Conservation (phyloP, 2,888 invertebrate genomes). For the Dorcus parallelipipedus region DNA sequence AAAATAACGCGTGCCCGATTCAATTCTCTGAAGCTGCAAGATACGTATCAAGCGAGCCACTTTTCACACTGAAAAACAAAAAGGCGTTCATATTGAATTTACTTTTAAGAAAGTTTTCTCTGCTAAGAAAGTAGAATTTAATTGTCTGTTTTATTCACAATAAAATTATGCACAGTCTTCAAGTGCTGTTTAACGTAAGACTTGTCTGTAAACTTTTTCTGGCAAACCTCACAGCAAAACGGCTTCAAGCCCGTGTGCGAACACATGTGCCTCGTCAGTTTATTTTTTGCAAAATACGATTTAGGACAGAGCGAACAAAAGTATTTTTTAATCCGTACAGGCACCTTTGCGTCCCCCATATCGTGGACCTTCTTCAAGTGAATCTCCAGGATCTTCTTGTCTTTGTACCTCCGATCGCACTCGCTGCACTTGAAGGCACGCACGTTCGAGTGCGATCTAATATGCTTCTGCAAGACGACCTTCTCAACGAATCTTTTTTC, state of each 20-base stretch:
- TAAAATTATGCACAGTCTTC: conserved; percentile 31
- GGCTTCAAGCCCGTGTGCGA: conserved; percentile 36
- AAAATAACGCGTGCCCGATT: conserved; percentile 6
- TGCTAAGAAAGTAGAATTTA: background rate
- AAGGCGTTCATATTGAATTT: conserved; percentile 5
- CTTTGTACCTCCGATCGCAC: conserved; percentile 52
- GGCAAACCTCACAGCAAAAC: conserved; percentile 31
- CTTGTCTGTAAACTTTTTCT: conserved; percentile 36
- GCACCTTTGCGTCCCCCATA: conserved; percentile 43
- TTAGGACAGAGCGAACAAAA: conserved; percentile 43
- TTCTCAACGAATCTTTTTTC: conserved; percentile 25
- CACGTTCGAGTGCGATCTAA: conserved; percentile 25
- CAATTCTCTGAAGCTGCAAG: conserved; percentile 10
- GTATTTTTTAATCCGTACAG: conserved; percentile 41
- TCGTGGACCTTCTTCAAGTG: conserved; percentile 53
- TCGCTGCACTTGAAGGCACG: conserved; percentile 44
- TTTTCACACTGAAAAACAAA: conserved; percentile 12
- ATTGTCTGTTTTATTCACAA: background rate
- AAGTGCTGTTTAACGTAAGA: conserved; percentile 35
- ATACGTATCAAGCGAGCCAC: conserved; percentile 12
- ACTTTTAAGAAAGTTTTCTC: conserved; percentile 2
- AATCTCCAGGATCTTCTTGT: conserved; percentile 47
- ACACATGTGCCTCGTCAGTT: conserved; percentile 35
- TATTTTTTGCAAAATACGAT: conserved; percentile 37
- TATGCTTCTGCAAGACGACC: conserved; percentile 27